A percentile compares a stretch with the other conserved stretches of the same genome.
phyloP scores from a whole-genome alignment of 2,797 vertebrate species.

The Agapornis canus region DNA sequence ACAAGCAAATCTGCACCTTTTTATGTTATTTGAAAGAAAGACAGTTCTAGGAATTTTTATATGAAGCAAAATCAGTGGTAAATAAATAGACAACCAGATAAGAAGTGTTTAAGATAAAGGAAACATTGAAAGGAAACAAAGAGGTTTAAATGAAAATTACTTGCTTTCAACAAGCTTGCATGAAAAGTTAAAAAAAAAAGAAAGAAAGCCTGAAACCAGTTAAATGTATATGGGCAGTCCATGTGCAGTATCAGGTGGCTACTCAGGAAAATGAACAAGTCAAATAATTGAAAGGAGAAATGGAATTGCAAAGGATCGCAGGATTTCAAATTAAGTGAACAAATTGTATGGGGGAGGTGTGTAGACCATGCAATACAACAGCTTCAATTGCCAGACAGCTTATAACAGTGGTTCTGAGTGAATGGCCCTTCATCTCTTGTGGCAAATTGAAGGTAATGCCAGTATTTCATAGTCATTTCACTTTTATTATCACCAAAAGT shows the following conservation, averaged over 20 bases:
- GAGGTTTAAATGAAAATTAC: background rate
- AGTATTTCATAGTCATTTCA: conserved; percentile 27
- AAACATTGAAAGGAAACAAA: background rate
- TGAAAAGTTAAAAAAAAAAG: background rate
- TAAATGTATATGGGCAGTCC: background rate
- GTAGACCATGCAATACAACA: background rate
- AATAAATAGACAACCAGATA: background rate
- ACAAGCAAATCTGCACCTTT: background rate
- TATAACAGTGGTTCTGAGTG: conserved; percentile 6
- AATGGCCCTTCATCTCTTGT: conserved; percentile 33
- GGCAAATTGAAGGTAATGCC: conserved; percentile 36
- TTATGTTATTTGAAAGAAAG: background rate
- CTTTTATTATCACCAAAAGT: conserved; percentile 34
- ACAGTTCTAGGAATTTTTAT: background rate
- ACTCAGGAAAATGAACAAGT: background rate
- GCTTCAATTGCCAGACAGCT: background rate
- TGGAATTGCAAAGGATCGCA: conserved; percentile 11
- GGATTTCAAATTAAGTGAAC: conserved; percentile 46
- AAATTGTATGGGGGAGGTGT: background rate
- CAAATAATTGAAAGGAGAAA: conserved; percentile 30
- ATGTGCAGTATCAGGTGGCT: background rate
- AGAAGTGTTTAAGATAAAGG: background rate
- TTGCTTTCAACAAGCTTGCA: background rate
- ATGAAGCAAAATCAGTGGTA: background rate
- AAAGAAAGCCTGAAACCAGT: background rate